Evolutionary conservation across 2,888 invertebrate species (phyloP).

Genomic region (Monochamus alternatus): DNA sequence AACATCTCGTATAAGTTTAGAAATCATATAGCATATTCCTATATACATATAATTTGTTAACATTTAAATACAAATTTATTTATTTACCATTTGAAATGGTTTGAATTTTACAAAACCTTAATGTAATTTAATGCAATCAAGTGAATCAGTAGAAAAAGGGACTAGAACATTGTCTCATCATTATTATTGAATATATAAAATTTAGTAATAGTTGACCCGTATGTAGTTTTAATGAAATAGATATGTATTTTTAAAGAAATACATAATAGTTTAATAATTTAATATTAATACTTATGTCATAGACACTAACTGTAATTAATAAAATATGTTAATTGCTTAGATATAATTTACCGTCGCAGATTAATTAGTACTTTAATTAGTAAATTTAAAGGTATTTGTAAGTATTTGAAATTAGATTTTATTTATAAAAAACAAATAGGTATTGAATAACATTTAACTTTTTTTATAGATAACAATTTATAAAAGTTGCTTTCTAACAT

Average conservation of each 20-base stretch:
- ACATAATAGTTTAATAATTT: conserved; percentile 67
- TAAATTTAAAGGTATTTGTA: too few species aligned
- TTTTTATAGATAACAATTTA: too few species aligned
- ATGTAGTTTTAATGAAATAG: conserved; percentile 69
- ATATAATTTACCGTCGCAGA: too few species aligned
- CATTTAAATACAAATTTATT: conserved; percentile 54
- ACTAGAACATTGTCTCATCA: conserved; percentile 65
- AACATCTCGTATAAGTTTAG: conserved; percentile 48
- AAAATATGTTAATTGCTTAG: conserved; percentile 58
- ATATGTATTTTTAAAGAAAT: conserved; percentile 68
- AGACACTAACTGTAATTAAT: conserved; percentile 59
- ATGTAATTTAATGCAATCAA: conserved; percentile 70
- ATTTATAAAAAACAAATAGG: too few species aligned
- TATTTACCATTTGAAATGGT: conserved; percentile 50
- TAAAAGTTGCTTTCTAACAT: too few species aligned
- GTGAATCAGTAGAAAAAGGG: conserved; percentile 64
- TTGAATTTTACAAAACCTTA: conserved; percentile 63
- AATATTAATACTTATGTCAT: conserved; percentile 64
- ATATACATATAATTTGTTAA: conserved; percentile 56
- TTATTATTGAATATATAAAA: conserved; percentile 70
- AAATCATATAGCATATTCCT: conserved; percentile 58
- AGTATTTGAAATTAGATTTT: too few species aligned
- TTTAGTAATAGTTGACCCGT: conserved; percentile 70
- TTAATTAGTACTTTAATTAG: too few species aligned
- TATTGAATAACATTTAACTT: too few species aligned